A percentile compares a stretch with the other conserved stretches of the same genome.
These are phyloP conservation scores for Cephalotes varians DNA, from an alignment of 2,888 invertebrate genomes.

Conservation along the genomic window DNA sequence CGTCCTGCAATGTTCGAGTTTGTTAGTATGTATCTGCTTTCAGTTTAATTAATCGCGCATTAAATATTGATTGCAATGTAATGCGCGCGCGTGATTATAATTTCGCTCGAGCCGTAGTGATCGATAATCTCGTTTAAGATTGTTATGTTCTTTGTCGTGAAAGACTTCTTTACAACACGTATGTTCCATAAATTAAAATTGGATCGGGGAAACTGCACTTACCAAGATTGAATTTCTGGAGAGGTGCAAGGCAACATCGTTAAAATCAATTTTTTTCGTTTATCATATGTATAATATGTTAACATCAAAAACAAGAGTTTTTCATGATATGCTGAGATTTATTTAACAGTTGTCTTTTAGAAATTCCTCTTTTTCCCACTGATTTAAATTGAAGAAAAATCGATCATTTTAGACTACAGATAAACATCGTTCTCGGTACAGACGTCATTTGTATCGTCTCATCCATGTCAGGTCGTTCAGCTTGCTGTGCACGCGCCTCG, in stretches of 20 bases:
- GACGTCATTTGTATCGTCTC: background rate
- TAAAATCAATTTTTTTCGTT: background rate
- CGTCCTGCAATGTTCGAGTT: slow-evolving; percentile 1
- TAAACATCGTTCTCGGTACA: background rate
- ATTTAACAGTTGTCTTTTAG: background rate
- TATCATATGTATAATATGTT: too few species aligned
- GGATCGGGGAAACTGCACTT: background rate
- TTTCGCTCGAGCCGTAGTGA: background rate
- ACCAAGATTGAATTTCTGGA: background rate
- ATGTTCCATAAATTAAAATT: slow-evolving; percentile 4
- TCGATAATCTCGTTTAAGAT: slow-evolving; percentile 12
- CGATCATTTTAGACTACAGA: background rate
- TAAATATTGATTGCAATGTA: slow-evolving; percentile 17
- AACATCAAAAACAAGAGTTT: background rate
- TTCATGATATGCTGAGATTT: background rate
- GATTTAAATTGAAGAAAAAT: background rate
- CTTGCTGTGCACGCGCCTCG: slow-evolving; percentile 5
- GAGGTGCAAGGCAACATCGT: background rate
- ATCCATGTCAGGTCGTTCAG: background rate
- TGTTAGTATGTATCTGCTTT: slow-evolving; percentile 52
- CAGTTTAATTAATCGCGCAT: slow-evolving; percentile 58
- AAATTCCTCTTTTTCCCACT: background rate
- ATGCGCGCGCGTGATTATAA: slow-evolving; percentile 14
- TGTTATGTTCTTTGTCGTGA: background rate
- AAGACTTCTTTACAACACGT: background rate